Conservation (phyloP, 2,113 vertebrate genomes). For the Leuciscus idus region DNA sequence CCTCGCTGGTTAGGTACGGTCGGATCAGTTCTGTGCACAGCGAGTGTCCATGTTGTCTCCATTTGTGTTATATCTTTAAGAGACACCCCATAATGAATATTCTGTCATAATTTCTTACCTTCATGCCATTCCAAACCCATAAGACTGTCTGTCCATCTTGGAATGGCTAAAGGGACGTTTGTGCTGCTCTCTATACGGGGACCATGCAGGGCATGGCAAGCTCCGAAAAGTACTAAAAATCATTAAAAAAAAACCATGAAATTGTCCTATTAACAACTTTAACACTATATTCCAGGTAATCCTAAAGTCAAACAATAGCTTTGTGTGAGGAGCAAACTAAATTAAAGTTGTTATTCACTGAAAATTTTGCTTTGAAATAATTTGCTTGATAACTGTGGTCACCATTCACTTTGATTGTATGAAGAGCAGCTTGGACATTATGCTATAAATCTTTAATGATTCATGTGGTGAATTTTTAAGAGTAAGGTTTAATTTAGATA, state of each 20-base stretch:
- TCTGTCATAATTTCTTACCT: neutral
- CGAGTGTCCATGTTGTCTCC: neutral
- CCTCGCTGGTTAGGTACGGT: neutral
- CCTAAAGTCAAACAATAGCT: neutral
- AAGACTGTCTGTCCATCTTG: too few relatives aligned
- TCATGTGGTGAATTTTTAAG: neutral
- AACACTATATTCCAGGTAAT: neutral
- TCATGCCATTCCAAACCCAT: neutral
- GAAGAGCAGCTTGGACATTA: neutral
- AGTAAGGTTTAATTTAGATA: neutral
- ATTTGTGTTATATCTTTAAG: neutral
- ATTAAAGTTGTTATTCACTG: neutral
- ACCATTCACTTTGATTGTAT: neutral
- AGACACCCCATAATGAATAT: neutral
- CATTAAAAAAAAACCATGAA: neutral
- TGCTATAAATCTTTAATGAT: neutral
- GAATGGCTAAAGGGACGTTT: neutral
- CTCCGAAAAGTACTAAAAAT: neutral
- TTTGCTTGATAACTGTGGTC: neutral
- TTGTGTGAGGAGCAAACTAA: neutral
- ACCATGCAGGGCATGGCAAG: neutral
- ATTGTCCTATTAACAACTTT: neutral
- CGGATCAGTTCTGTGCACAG: neutral
- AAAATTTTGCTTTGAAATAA: neutral
- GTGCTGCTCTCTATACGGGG: neutral